These are phyloP conservation scores for Pseudomyrmex flavicornis DNA, from an alignment of 1,140 invertebrate species.

Conservation along the genomic window DNA sequence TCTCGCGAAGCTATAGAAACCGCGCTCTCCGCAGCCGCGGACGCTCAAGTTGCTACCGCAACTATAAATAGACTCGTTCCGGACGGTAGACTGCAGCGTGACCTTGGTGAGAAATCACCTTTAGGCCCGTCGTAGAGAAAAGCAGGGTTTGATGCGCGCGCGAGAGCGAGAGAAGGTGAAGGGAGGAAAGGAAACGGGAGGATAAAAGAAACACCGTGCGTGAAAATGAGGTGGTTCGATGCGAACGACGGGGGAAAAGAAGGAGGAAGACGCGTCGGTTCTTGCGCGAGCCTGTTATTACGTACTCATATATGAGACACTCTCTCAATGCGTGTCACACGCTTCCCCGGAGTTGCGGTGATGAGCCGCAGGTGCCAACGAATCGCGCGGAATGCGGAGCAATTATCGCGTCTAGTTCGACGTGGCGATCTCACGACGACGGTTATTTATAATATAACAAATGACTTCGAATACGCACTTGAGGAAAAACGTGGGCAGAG, in stretches of 20 bases:
- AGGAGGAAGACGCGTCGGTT: conserved; percentile 13
- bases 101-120: conserved; percentile 68
- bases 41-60: conserved; percentile 29
- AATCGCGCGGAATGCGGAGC: conserved; percentile 45
- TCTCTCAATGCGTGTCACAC: conserved; percentile 9
- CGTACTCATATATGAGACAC: conserved; percentile 20
- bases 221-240: conserved; percentile 44
- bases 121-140: conserved; percentile 46
- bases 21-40: background rate
- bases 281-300: conserved; percentile 59
- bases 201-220: background rate
- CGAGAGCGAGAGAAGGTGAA: background rate
- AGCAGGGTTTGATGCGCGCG: background rate
- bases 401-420: conserved; percentile 50
- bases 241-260: background rate
- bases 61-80: conserved; percentile 71
- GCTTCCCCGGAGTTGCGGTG: background rate
- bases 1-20: conserved; percentile 15
- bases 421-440: background rate
- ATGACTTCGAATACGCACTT: background rate
- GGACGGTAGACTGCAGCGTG: conserved; percentile 42
- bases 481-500: conserved; percentile 20
- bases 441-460: conserved; percentile 17
- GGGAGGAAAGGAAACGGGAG: background rate
- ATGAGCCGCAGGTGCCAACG: background rate